These are phyloP conservation scores for Hydraecia micacea DNA, from an alignment of 2,888 invertebrate genomes.

Conservation along the genomic window DNA sequence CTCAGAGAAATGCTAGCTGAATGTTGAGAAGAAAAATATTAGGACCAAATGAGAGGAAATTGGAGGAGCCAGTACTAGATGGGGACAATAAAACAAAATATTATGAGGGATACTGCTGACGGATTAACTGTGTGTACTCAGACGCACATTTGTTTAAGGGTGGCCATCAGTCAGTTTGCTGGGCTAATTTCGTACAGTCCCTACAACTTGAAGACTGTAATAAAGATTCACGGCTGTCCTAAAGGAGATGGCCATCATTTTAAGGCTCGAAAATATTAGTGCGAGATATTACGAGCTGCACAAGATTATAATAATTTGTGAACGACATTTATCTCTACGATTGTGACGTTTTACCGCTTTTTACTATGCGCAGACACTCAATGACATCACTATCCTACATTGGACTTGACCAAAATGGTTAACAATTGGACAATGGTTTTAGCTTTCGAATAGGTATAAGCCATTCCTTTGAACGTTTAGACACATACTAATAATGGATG, in stretches of 20 bases:
- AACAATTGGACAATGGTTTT: constrained; percentile 19
- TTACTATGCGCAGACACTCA: neutral
- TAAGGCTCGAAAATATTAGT: neutral
- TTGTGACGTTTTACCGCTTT: neutral
- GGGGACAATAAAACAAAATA: neutral
- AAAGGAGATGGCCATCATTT: too few relatives aligned
- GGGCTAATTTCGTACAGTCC: too few relatives aligned
- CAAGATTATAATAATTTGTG: neutral
- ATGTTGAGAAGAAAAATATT: constrained; percentile 24
- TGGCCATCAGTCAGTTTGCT: too few relatives aligned
- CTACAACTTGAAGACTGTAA: neutral
- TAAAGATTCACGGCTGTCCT: neutral
- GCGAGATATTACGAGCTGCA: too few relatives aligned
- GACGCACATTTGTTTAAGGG: neutral
- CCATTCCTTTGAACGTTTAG: neutral
- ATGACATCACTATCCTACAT: constrained; percentile 22
- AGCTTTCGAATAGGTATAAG: constrained; percentile 39
- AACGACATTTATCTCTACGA: neutral
- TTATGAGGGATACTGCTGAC: constrained; percentile 18
- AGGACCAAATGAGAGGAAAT: constrained; percentile 18
- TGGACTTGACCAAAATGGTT: constrained; percentile 25
- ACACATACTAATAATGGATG: neutral
- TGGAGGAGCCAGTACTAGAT: constrained; percentile 2
- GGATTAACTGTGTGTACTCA: constrained; percentile 17
- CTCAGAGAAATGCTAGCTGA: constrained; percentile 1